Evolutionary conservation across 2,797 vertebrate species (phyloP), one percentile per base, ranked within the genome.

Genomic region (Rhynchonycteris naso): DNA sequence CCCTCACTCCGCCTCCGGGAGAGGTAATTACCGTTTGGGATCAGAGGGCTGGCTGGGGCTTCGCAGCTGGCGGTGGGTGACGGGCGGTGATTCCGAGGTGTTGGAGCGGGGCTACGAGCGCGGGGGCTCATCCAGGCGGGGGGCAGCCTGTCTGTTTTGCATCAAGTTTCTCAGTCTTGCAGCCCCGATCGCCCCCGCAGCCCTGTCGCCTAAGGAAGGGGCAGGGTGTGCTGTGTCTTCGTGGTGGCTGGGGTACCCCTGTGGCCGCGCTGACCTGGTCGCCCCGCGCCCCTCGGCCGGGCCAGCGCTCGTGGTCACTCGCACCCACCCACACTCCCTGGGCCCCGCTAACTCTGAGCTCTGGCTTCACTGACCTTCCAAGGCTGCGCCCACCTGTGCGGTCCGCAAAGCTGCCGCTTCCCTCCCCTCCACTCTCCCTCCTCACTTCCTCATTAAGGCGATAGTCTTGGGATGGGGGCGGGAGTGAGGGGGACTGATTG

Each of bases 11-110:
- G 95, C 90, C 96, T 86, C 91, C 93, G 50, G 82, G 68, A 97
- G 90, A 97, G 97, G 97, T 97, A 97, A 97, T 47, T 35, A 76
- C 66, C 69, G 83, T 80, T 81, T 4, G 26, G 87, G 79, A 52
- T 58, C 93, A 12, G 14, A 18, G 94, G 84, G 90, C 79, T 81
- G 4, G 56, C 83, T 15, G 92, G 93, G 92, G 80, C n/a, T 63
- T 56, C 30, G 59, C 65, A 3, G 68, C 89, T 74, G 56, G 68
- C 21, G 12, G 58, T 43, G 88, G 69, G 68, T 2, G 83, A 13
- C 2, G 43, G 74, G n/a, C 93, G 83, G 56, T 21, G 80, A 61
- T 38, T 24, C 28, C 1, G 30, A 54, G n/a, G 66, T 68, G 0
- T 2, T 26, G 71, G 82, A 47, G 92, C 47, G 28, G 38, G 56